Conservation (phyloP, 2,113 vertebrate species). For the Hemiscyllium ocellatum region DNA sequence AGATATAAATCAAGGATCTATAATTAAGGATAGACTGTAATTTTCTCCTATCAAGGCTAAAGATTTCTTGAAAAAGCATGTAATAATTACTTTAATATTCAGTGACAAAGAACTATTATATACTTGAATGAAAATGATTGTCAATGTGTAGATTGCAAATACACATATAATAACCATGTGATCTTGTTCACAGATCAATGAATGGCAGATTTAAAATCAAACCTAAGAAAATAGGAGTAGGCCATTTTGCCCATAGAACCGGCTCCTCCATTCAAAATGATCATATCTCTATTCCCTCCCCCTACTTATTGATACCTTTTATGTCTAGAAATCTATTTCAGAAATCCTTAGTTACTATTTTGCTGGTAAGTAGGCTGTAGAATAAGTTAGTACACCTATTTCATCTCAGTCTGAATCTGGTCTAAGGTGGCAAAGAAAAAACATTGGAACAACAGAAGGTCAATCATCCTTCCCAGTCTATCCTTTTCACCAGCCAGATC, state of each 20-base stretch:
- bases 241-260: not conserved
- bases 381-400: not conserved
- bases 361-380: too few species aligned
- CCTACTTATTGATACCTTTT: too few species aligned
- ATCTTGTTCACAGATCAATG: not conserved
- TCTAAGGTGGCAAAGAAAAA: not conserved
- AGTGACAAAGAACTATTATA: not conserved
- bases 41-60: not conserved
- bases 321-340: too few species aligned
- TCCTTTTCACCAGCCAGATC: not conserved
- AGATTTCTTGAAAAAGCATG: not conserved
- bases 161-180: not conserved
- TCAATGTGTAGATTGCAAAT: not conserved
- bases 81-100: not conserved
- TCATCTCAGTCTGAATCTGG: not conserved
- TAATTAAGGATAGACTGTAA: slow-evolving; percentile 2
- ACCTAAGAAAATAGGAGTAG: not conserved
- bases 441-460: not conserved
- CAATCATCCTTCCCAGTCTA: not conserved
- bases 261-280: too few species aligned
- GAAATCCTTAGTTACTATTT: too few species aligned
- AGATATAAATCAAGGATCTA: slow-evolving; percentile 40
- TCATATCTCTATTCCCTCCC: too few species aligned
- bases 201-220: not conserved
- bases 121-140: not conserved